Conservation (phyloP, 2,113 vertebrate genomes). For the Neofelis nebulosa region DNA sequence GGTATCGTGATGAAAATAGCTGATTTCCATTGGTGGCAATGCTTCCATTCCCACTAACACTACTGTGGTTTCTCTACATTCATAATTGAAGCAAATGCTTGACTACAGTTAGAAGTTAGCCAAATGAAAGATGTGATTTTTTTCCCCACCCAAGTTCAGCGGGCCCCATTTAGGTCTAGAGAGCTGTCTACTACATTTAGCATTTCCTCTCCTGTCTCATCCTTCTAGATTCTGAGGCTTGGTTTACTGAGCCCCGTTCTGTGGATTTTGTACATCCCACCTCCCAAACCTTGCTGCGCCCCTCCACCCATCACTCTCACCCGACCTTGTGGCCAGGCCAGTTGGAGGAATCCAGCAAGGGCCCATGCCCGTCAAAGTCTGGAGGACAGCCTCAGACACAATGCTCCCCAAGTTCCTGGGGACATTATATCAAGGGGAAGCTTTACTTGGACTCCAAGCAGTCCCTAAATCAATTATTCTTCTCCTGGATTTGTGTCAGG, state of each 20-base stretch:
- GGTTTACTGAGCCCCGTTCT: neutral
- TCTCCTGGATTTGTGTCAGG: slow-evolving; percentile 69
- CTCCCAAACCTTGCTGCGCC: neutral
- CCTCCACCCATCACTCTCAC: neutral
- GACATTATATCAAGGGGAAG: slow-evolving; percentile 58
- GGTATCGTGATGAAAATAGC: neutral
- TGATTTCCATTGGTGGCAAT: neutral
- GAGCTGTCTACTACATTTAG: neutral
- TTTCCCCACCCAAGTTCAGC: neutral
- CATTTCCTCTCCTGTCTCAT: neutral
- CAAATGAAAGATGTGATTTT: neutral
- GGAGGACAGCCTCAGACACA: neutral
- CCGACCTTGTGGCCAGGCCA: neutral
- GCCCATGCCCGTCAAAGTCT: fast-evolving
- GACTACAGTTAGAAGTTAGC: neutral
- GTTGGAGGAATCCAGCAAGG: neutral
- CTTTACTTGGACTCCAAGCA: slow-evolving; percentile 54
- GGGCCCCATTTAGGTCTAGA: neutral
- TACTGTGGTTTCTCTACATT: neutral
- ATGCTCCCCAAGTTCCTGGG: neutral
- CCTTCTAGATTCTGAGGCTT: neutral
- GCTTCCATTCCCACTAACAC: neutral
- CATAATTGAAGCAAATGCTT: neutral
- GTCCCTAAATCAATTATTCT: slow-evolving; percentile 79
- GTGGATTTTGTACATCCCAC: too few species aligned